Evolutionary conservation across 2,113 vertebrate genomes (phyloP).

Genomic region (Oxygymnocypris stewartii): DNA sequence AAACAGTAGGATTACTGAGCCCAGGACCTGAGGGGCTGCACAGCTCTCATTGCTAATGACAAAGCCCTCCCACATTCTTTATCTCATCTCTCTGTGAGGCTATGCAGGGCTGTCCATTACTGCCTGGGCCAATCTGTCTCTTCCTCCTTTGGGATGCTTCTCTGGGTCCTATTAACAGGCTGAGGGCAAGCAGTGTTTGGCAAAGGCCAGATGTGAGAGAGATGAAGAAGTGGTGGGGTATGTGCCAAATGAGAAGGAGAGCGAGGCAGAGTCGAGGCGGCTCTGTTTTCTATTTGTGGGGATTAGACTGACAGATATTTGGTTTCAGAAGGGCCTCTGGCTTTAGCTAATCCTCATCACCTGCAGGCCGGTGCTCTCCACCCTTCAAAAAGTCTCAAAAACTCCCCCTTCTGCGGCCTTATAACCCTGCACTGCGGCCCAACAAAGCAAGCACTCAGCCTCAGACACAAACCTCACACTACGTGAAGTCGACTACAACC

Average conservation of each 20-base stretch:
- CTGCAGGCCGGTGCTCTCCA: constrained; percentile 66
- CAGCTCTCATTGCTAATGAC: constrained; percentile 26
- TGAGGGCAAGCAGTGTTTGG: constrained; percentile 25
- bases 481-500: constrained; percentile 74
- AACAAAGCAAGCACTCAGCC: constrained; percentile 75
- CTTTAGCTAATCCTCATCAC: constrained; percentile 81
- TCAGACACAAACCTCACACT: constrained; percentile 77
- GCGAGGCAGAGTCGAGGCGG: constrained; percentile 51
- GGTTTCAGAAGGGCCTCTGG: constrained; percentile 78
- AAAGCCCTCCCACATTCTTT: constrained; percentile 61
- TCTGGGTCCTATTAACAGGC: constrained; percentile 66
- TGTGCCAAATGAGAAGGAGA: constrained; percentile 64
- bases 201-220: constrained; percentile 72
- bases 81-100: constrained; percentile 69
- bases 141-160: constrained; percentile 67
- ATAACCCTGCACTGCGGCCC: constrained; percentile 47
- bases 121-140: constrained; percentile 68
- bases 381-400: constrained; percentile 52
- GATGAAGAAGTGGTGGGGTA: constrained; percentile 50
- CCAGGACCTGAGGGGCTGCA: neutral
- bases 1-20: neutral
- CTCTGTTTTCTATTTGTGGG: constrained; percentile 82
- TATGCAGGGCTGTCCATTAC: constrained; percentile 70
- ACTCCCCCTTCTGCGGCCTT: constrained; percentile 42
- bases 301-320: constrained; percentile 82